Evolutionary conservation across 2,888 invertebrate species (phyloP), one percentile per base, ranked within the genome.

Genomic region (Aleiodes testaceus): DNA sequence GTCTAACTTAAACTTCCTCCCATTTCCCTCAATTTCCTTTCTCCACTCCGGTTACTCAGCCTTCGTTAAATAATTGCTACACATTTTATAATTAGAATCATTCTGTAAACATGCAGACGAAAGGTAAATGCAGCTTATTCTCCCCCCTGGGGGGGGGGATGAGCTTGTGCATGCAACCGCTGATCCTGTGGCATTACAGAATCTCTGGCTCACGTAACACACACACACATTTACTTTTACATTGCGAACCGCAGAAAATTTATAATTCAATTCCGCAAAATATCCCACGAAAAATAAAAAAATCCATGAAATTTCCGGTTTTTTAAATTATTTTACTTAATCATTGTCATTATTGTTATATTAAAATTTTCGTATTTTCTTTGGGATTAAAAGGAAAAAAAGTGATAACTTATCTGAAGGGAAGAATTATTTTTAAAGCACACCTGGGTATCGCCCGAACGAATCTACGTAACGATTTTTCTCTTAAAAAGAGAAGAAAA

Each of bases 201-300:
- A 36, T 36, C 4, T 36, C 36, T 6, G 36, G 2, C 16, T 61
- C 18, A 12, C 71, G 68, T 71, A 67, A 66, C 53, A 47, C 47
- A 44, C 63, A 44, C 49, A 44, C 7, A 12, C 42, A 42, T 22
- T 50, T 47, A 36, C 36, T 63, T 47, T 61, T 66, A 12, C 50
- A 50, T 63, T 59, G 30, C 63, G 26, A 71, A 2, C 42, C 59
- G 67, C 64, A n/a, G 22, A 69, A 77, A 79, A 77, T 81, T 80
- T 79, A 79, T 81, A 79, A 80, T 81, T 80, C 74, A 74, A 78
- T 79, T 77, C 77, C 79, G 79, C 81, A 79, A 81, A 69, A 72
- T 6, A 7, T 36, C 63, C 70, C 66, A 26, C 26, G n/a, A n/a
- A 26, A 26, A 4, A 26, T 26, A 26, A 49, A 26, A 30, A n/a